A percentile compares a stretch with the other conserved stretches of the same genome.
These are phyloP conservation scores for Botia almorhae DNA, from an alignment of 2,797 vertebrate genomes.

Conservation along the genomic window DNA sequence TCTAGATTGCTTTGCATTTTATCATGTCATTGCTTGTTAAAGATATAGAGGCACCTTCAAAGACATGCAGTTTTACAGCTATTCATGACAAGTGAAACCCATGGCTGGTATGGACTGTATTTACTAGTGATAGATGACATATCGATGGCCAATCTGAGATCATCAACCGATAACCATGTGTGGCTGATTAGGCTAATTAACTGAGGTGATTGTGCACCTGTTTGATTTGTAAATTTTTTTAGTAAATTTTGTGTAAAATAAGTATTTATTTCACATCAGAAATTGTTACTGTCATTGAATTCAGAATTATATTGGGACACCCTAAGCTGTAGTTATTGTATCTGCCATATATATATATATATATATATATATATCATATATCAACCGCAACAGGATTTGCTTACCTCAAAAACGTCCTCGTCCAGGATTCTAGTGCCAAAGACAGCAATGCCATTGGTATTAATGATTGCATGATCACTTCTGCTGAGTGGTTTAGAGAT, in stretches of 20 bases:
- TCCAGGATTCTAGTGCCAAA: conserved; percentile 97
- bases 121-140: background rate
- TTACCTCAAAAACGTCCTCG: conserved; percentile 97
- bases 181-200: too few relatives aligned
- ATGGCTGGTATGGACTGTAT: background rate
- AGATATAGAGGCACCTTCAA: background rate
- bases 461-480: conserved; percentile 84
- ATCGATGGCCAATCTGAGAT: too few relatives aligned
- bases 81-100: background rate
- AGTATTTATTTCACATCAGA: too few relatives aligned
- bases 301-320: too few relatives aligned
- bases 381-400: conserved; percentile 7
- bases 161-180: too few relatives aligned
- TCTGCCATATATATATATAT: too few relatives aligned
- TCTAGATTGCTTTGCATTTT: background rate
- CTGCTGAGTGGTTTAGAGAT: conserved; percentile 85
- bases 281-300: too few relatives aligned
- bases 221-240: too few relatives aligned
- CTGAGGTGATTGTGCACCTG: too few relatives aligned
- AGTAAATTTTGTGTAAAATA: too few relatives aligned
- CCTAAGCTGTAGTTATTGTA: too few relatives aligned
- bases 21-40: background rate
- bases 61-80: background rate
- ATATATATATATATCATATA: background rate
- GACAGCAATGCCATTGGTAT: conserved; percentile 92